Evolutionary conservation across 2,113 vertebrate species (phyloP), one percentile per base, ranked within the genome.

Genomic region (Ochotona princeps): DNA sequence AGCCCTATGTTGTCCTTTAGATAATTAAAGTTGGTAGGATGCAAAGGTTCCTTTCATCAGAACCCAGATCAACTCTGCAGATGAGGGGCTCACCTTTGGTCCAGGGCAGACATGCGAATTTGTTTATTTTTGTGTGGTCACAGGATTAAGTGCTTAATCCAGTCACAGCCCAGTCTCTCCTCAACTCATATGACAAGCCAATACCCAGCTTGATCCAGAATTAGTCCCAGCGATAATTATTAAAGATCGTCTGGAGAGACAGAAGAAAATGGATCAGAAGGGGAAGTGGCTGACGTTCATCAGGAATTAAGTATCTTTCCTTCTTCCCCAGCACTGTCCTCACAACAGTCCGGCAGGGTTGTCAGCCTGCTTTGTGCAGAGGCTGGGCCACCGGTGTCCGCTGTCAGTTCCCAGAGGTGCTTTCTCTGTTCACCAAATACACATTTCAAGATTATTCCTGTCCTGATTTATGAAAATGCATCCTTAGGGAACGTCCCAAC

Each of bases 111-210:
- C 26, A n/a, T 6, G 8, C 89, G 90, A 87, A 90, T 96, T 93
- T 83, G 18, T 25, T 72, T 61, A 54, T 47, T 80, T 87, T 69
- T 72, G 32, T 10, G 28, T 74, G 90, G 70, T n/a, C 83, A 91
- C 47, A 80, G 91, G 89, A 95, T 92, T 63, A 76, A 91, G 91
- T 93, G 61, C 93, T 72, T 57, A 38, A 93, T 83, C 89, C 78
- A 88, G 47, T 20, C n/a, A 72, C 49, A 85, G 23, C 87, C 65
- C 1, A 32, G 17, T 86, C 91, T 82, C 51, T 87, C 83, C 96
- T 79, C 76, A 90, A 85, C 70, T 89, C 92, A 44, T 57, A 17
- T 51, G 66, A 65, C 92, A 73, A 76, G 35, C 57, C 89, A 60
- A 38, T 76, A 69, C 8, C 73, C 57, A 47, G 44, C 49, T 81